These are phyloP conservation scores for Danio choprae DNA, from an alignment of 2,797 vertebrate genomes.

Conservation along the genomic window DNA sequence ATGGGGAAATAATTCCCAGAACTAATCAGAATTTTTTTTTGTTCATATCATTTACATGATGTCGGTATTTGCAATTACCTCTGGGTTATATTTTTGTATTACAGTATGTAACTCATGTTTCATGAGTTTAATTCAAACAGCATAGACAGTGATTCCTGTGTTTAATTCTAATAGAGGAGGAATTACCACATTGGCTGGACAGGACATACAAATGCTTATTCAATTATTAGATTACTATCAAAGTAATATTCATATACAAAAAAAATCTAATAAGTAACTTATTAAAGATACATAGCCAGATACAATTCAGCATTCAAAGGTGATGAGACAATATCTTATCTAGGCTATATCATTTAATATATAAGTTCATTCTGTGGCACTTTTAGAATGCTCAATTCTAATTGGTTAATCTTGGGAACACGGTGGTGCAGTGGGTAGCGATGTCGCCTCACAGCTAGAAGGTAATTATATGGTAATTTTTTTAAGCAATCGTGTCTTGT, in stretches of 20 bases:
- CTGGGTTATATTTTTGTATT: background rate
- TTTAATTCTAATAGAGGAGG: constrained; percentile 2
- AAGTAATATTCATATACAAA: background rate
- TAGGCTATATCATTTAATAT: background rate
- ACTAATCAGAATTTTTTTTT: constrained; percentile 26
- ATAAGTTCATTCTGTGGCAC: background rate
- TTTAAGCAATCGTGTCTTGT: too few relatives aligned
- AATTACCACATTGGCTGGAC: background rate
- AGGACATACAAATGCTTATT: constrained; percentile 6
- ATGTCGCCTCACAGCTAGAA: too few relatives aligned
- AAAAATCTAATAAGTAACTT: background rate
- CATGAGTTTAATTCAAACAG: constrained; percentile 59
- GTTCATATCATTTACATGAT: constrained; percentile 30
- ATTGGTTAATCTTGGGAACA: background rate
- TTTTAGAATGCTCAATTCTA: background rate
- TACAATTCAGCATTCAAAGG: background rate
- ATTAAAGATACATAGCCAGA: background rate
- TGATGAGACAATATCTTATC: background rate
- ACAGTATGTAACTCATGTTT: background rate
- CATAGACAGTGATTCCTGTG: background rate
- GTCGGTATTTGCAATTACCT: constrained; percentile 33
- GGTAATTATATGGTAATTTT: too few relatives aligned
- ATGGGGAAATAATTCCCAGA: constrained; percentile 30
- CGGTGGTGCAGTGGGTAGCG: too few relatives aligned
- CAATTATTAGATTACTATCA: constrained; percentile 19